These are phyloP conservation scores for Phoxinus dragarum DNA, from an alignment of 2,797 vertebrate genomes.

Conservation along the genomic window DNA sequence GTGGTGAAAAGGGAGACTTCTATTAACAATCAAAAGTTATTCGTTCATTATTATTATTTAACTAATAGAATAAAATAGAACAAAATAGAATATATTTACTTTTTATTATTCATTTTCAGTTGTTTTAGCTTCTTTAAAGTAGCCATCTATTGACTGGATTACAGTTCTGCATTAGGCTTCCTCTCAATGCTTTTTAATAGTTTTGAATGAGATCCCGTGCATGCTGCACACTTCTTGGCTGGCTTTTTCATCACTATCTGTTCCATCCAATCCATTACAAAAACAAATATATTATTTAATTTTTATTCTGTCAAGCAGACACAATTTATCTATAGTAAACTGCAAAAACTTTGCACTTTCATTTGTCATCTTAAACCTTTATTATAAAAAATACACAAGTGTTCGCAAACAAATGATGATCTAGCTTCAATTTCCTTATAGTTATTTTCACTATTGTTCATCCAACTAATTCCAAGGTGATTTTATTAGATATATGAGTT, in stretches of 20 bases:
- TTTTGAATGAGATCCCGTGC: neutral
- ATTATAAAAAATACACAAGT: neutral
- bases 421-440: no score
- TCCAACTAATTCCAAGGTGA: neutral
- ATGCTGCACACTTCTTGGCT: constrained; percentile 1
- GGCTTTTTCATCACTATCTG: neutral
- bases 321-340: neutral
- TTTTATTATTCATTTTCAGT: neutral
- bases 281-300: neutral
- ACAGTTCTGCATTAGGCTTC: neutral
- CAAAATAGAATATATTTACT: neutral
- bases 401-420: neutral
- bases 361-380: neutral
- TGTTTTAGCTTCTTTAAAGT: neutral
- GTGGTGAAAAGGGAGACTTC: neutral
- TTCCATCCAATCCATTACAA: neutral
- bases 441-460: neutral
- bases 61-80: neutral
- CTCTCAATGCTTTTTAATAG: neutral
- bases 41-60: neutral
- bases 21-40: neutral
- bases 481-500: neutral
- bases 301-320: neutral
- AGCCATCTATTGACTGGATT: neutral
- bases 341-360: neutral